Evolutionary conservation across 2,797 vertebrate species (phyloP).

Genomic region (Xerus rutilus): DNA sequence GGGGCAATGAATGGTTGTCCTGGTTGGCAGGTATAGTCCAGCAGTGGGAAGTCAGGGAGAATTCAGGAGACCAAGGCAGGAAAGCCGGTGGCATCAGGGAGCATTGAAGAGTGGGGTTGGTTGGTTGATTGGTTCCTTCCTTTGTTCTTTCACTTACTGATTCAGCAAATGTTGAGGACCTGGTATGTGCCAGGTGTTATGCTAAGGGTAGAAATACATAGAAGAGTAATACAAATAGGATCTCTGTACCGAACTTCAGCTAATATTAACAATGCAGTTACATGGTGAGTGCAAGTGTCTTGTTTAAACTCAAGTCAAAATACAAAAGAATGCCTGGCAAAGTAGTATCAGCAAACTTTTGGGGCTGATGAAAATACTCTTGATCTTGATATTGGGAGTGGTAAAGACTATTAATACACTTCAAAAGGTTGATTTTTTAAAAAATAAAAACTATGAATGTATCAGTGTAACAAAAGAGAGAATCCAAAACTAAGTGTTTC

Average conservation of each 20-base stretch:
- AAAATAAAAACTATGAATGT: not conserved
- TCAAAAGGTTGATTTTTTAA: not conserved
- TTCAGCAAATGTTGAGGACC: not conserved
- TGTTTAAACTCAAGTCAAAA: conserved; percentile 39
- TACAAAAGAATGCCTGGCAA: not conserved
- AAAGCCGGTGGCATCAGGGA: conserved; percentile 38
- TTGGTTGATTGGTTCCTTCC: not conserved
- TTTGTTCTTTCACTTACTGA: not conserved
- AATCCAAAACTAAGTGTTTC: not conserved
- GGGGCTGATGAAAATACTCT: not conserved
- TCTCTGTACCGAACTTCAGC: not conserved
- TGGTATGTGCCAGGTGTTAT: not conserved
- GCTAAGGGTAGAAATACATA: not conserved
- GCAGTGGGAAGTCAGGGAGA: not conserved
- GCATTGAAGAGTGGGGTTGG: not conserved
- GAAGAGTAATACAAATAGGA: not conserved
- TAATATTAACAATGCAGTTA: not conserved
- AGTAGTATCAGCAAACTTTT: not conserved
- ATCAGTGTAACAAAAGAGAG: not conserved
- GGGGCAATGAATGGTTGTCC: not conserved
- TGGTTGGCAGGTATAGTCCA: not conserved
- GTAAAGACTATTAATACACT: not conserved
- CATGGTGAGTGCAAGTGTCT: not conserved
- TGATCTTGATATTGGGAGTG: not conserved
- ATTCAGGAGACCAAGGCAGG: not conserved